These are phyloP conservation scores for Halcyon senegalensis DNA, from an alignment of 2,113 vertebrate genomes.

Conservation along the genomic window DNA sequence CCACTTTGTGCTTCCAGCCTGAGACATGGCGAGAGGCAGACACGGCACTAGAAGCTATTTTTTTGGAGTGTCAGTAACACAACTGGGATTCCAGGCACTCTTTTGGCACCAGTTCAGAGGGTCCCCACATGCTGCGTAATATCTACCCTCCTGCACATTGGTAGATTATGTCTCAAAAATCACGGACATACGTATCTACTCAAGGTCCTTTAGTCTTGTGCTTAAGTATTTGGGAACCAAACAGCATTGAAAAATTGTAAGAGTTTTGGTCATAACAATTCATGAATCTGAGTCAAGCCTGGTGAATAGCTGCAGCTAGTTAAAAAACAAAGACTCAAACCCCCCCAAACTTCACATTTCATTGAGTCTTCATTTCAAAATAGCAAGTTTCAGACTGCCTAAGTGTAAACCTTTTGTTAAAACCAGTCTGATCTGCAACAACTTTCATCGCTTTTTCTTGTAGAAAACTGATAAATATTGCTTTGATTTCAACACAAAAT, in stretches of 20 bases:
- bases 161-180: neutral
- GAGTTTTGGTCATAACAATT: neutral
- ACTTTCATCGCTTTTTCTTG: slow-evolving; percentile 20
- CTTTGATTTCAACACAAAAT: slow-evolving; percentile 11
- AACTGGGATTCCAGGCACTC: neutral
- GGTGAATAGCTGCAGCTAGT: neutral
- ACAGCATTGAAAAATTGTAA: neutral
- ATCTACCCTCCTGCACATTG: neutral
- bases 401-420: slow-evolving; percentile 27
- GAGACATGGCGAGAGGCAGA: neutral
- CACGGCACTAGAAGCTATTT: neutral
- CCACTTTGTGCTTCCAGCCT: neutral
- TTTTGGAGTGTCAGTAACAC: neutral
- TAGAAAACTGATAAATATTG: slow-evolving; percentile 8
- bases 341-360: neutral
- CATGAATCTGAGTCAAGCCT: neutral
- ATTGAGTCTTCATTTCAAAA: slow-evolving; percentile 11
- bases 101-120: neutral
- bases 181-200: neutral
- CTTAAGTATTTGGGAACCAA: neutral
- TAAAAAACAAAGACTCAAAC: neutral
- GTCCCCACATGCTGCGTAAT: neutral
- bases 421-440: slow-evolving; percentile 27
- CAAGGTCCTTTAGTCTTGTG: neutral
- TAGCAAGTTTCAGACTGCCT: neutral